phyloP scores from a whole-genome alignment of 2,113 vertebrate genomes.

The Grammomys surdaster region DNA sequence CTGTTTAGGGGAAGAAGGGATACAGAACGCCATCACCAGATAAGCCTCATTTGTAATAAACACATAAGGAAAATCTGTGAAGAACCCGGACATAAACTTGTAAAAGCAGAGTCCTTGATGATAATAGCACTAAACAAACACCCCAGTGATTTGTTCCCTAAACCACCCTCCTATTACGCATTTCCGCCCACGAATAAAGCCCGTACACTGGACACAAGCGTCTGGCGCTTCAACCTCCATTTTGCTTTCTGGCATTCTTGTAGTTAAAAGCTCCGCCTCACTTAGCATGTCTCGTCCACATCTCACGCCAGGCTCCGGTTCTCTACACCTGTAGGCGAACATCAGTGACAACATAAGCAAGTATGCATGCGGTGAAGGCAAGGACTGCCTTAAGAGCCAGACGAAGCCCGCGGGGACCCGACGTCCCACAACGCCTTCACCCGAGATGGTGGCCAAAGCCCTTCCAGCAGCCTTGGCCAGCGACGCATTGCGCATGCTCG shows the following conservation, averaged over 20 bases:
- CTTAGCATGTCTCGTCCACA: background rate
- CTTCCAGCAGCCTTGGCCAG: accelerated
- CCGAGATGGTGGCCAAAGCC: background rate
- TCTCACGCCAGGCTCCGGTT: background rate
- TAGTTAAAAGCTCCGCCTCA: background rate
- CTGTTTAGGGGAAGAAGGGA: background rate
- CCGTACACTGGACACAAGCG: background rate
- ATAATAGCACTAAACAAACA: background rate
- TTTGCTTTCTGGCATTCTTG: background rate
- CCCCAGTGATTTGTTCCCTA: background rate
- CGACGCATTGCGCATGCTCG: background rate
- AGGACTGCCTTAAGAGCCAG: background rate
- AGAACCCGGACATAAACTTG: background rate
- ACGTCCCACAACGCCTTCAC: background rate
- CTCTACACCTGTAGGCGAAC: background rate
- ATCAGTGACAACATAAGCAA: background rate
- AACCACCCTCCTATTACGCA: background rate
- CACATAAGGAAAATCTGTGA: background rate
- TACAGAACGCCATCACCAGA: background rate
- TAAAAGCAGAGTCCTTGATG: background rate
- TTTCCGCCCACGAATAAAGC: background rate
- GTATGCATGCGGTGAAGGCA: background rate
- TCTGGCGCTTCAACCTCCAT: background rate
- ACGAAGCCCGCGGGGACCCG: background rate
- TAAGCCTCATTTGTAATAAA: background rate